Conservation (phyloP, 1,140 invertebrate genomes). For the Zaprionus ghesquierei region DNA sequence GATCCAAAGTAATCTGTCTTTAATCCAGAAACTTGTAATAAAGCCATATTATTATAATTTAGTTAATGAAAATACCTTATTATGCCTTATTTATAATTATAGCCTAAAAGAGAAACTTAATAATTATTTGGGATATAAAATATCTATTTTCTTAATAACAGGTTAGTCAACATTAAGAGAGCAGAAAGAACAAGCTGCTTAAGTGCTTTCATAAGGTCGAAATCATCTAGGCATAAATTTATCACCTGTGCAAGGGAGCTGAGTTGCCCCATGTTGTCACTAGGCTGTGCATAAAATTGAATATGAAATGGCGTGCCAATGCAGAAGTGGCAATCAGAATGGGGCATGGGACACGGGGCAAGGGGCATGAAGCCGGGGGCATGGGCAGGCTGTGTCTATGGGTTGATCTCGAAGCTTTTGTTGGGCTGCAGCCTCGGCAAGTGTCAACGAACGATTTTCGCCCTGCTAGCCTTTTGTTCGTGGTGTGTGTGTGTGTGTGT, state of each 20-base stretch:
- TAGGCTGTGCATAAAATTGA: conserved; percentile 61
- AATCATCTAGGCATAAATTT: not conserved
- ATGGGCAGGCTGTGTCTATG: conserved; percentile 12
- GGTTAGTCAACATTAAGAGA: not conserved
- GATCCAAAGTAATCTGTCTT: too few relatives aligned
- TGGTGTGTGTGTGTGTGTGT: conserved; percentile 20
- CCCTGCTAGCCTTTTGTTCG: conserved; percentile 55
- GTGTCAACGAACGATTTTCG: conserved; percentile 74
- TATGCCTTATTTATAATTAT: not conserved
- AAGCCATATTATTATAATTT: not conserved
- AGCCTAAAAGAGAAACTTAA: not conserved
- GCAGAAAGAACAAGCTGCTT: not conserved
- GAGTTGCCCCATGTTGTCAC: not conserved
- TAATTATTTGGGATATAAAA: not conserved
- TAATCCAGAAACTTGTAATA: not conserved
- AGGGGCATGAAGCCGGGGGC: too few relatives aligned
- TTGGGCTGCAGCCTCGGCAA: conserved; percentile 30
- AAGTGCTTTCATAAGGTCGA: not conserved
- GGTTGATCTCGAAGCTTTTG: conserved; percentile 10
- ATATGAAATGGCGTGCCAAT: conserved; percentile 54
- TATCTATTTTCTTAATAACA: not conserved
- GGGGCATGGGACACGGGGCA: too few relatives aligned
- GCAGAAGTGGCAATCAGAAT: conserved; percentile 30
- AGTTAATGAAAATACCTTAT: not conserved
- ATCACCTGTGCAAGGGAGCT: not conserved